These are phyloP conservation scores for Rhizomys pruinosus DNA, from an alignment of 2,113 vertebrate genomes.

Conservation along the genomic window DNA sequence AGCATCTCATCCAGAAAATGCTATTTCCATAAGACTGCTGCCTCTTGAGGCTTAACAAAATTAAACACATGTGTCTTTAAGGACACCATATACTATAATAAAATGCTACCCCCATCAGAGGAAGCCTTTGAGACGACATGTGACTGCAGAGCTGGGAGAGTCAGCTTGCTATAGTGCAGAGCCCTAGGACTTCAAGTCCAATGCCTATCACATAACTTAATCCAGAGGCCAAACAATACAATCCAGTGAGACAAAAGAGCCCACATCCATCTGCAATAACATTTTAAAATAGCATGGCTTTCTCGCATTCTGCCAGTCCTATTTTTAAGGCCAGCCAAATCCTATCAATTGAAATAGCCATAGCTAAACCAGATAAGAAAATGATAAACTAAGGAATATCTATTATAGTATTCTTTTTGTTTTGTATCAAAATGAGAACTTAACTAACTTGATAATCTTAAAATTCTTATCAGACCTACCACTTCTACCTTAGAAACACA, in stretches of 20 bases:
- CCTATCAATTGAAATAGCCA: slow-evolving; percentile 81
- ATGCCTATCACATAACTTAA: slow-evolving; percentile 82
- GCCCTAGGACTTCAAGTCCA: slow-evolving; percentile 78
- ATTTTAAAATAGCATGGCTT: slow-evolving; percentile 84
- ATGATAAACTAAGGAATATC: slow-evolving; percentile 61
- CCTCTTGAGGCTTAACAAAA: not conserved
- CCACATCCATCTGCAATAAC: slow-evolving; percentile 87
- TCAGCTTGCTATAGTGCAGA: slow-evolving; percentile 74
- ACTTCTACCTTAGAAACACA: slow-evolving; percentile 42
- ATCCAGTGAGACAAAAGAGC: slow-evolving; percentile 83
- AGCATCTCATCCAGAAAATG: slow-evolving; percentile 34
- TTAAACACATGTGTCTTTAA: slow-evolving; percentile 19
- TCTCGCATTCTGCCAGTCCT: slow-evolving; percentile 85
- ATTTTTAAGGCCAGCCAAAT: slow-evolving; percentile 87
- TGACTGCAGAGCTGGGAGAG: not conserved
- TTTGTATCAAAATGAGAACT: slow-evolving; percentile 50
- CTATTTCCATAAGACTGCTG: too few species aligned
- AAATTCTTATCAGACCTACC: slow-evolving; percentile 20
- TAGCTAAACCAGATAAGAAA: slow-evolving; percentile 79
- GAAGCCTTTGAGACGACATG: not conserved
- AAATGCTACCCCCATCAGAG: not conserved
- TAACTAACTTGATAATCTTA: too few species aligned
- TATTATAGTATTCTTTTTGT: not conserved
- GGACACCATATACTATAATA: not conserved
- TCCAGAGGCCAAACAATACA: slow-evolving; percentile 86